Evolutionary conservation across 1,140 invertebrate genomes (phyloP).

Genomic region (Coboldia fuscipes): DNA sequence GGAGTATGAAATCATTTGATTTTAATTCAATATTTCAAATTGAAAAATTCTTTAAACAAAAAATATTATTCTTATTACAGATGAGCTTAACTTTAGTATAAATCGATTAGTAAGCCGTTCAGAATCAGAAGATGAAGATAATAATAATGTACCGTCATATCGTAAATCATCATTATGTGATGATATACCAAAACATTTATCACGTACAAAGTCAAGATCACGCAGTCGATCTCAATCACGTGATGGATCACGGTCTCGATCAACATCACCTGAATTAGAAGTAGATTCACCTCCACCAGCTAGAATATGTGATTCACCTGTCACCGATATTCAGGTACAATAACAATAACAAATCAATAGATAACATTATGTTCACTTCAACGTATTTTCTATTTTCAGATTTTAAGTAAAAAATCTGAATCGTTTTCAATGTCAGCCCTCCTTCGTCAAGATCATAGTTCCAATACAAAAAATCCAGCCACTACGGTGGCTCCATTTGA

Average conservation of each 20-base stretch:
- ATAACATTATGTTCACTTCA: slow-evolving; percentile 8
- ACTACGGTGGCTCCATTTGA: slow-evolving; percentile 24
- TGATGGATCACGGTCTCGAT: slow-evolving; percentile 27
- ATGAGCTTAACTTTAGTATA: slow-evolving; percentile 2
- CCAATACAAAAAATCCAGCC: slow-evolving; percentile 27
- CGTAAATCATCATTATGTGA: not conserved
- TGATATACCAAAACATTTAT: too few species aligned
- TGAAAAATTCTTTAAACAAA: not conserved
- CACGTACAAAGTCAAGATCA: slow-evolving; percentile 18
- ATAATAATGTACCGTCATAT: not conserved
- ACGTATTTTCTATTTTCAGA: slow-evolving; percentile 12
- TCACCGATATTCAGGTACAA: slow-evolving; percentile 23
- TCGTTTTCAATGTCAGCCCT: slow-evolving; percentile 58
- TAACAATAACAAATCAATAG: slow-evolving; percentile 12
- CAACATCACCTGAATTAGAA: slow-evolving; percentile 42
- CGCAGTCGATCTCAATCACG: slow-evolving; percentile 26
- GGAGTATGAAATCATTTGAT: not conserved
- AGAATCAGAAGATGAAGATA: slow-evolving; percentile 1
- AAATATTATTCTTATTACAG: not conserved
- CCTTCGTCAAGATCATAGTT: slow-evolving; percentile 48
- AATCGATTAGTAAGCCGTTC: not conserved
- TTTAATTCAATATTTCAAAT: not conserved
- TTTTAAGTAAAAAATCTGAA: slow-evolving; percentile 43
- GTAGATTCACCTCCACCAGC: slow-evolving; percentile 38
- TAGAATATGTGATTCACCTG: slow-evolving; percentile 20